A percentile compares a stretch with the other conserved stretches of the same genome.
Conservation (phyloP, 1,140 invertebrate genomes). For the Halyomorpha halys region DNA sequence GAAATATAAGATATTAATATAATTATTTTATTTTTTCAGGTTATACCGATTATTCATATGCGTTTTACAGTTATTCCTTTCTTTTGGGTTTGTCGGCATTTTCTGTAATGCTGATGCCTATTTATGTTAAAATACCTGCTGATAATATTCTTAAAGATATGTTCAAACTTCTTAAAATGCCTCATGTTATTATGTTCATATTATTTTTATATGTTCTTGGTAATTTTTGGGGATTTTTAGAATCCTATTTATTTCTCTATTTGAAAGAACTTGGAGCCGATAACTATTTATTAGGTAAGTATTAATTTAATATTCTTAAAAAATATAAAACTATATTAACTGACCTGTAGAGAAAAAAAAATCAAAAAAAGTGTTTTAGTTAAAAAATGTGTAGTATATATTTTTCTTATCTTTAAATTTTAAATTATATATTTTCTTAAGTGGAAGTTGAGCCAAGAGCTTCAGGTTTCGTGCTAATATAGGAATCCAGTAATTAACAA, state of each 20-base stretch:
- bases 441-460: too few relatives aligned
- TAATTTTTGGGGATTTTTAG: constrained; percentile 74
- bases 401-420: too few relatives aligned
- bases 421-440: too few relatives aligned
- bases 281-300: constrained; percentile 64
- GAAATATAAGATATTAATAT: neutral
- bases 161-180: constrained; percentile 58
- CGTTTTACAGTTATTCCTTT: constrained; percentile 63
- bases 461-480: too few relatives aligned
- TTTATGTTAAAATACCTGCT: constrained; percentile 57
- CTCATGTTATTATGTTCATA: constrained; percentile 62
- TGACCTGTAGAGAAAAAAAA: too few relatives aligned
- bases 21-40: constrained; percentile 37
- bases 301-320: neutral
- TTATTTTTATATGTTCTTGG: constrained; percentile 64
- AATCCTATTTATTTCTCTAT: constrained; percentile 74
- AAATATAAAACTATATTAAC: too few relatives aligned
- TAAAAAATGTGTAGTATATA: too few relatives aligned
- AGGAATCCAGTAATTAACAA: too few relatives aligned
- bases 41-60: constrained; percentile 65
- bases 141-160: constrained; percentile 59
- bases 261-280: constrained; percentile 67
- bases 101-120: constrained; percentile 57
- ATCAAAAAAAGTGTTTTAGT: too few relatives aligned
- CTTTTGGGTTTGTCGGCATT: constrained; percentile 55